phyloP scores from a whole-genome alignment of 2,797 vertebrate genomes.

The Notoglanidium macrostoma region DNA sequence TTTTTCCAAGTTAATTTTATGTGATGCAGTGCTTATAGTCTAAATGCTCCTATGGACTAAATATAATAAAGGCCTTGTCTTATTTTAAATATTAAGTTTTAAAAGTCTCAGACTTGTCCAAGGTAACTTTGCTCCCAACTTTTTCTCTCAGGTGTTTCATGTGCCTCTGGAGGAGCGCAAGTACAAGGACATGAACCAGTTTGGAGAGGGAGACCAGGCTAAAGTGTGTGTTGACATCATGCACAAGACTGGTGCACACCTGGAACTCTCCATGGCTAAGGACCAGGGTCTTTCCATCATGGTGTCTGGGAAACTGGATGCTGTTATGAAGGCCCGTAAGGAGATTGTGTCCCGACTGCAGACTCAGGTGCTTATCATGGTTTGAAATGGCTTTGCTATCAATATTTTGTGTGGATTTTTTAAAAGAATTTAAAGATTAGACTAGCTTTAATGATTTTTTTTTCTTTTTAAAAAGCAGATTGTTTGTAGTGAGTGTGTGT shows the following conservation, averaged over 20 bases:
- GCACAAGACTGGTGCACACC: constrained; percentile 97
- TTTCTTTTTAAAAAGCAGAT: background rate
- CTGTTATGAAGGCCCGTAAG: constrained; percentile 99
- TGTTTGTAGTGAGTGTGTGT: background rate
- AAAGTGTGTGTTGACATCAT: constrained; percentile 99
- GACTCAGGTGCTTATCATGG: constrained; percentile 84
- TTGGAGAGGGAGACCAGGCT: constrained; percentile 98
- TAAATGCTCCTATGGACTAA: background rate
- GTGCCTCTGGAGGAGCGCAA: constrained; percentile 98
- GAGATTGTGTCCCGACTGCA: constrained; percentile 98
- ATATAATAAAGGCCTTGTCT: background rate
- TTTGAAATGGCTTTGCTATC: background rate
- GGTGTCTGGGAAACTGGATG: constrained; percentile 97
- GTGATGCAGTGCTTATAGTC: background rate
- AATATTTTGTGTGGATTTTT: background rate
- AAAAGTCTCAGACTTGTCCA: background rate
- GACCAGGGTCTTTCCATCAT: constrained; percentile 99
- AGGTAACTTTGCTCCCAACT: background rate
- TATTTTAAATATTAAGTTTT: background rate
- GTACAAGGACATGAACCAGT: constrained; percentile 99
- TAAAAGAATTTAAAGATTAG: too few species aligned
- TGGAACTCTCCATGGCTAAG: constrained; percentile 98
- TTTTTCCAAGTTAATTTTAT: too few species aligned
- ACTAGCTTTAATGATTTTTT: too few species aligned
- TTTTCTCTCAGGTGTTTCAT: constrained; percentile 88